Conservation (phyloP, 2,888 invertebrate species). For the Harpagoxenus sublaevis region DNA sequence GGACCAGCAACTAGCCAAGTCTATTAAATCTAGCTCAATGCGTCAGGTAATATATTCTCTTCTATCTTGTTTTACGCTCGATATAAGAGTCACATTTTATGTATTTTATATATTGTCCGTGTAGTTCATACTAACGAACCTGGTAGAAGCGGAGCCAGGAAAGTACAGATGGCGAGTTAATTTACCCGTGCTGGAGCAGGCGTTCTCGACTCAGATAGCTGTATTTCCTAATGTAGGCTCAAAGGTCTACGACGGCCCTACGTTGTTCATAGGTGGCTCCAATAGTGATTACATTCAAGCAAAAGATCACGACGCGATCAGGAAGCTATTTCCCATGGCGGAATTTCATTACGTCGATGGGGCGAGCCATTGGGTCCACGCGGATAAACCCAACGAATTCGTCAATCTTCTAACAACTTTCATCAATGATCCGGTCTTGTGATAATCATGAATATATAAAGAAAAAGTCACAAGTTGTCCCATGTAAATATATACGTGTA, state of each 20-base stretch:
- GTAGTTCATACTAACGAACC: constrained; percentile 94
- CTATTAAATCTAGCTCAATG: constrained; percentile 88
- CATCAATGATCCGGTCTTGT: constrained; percentile 84
- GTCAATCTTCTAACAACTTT: constrained; percentile 89
- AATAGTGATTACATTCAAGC: constrained; percentile 93
- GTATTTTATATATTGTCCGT: constrained; percentile 68
- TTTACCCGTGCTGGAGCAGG: constrained; percentile 90
- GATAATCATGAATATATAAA: constrained; percentile 49
- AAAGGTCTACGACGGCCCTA: constrained; percentile 89
- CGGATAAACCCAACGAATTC: constrained; percentile 95
- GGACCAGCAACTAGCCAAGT: constrained; percentile 89
- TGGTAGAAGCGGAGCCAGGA: constrained; percentile 90
- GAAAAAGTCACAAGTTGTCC: constrained; percentile 40
- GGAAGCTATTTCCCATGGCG: constrained; percentile 91
- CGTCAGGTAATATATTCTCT: constrained; percentile 83
- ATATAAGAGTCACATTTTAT: not conserved
- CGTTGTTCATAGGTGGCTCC: constrained; percentile 94
- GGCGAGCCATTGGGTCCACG: constrained; percentile 98
- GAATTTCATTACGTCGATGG: constrained; percentile 91
- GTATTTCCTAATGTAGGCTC: constrained; percentile 88
- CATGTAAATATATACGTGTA: constrained; percentile 75
- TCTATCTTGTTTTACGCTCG: not conserved
- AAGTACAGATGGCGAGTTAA: constrained; percentile 93
- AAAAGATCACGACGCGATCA: constrained; percentile 89
- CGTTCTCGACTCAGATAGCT: constrained; percentile 89